phyloP scores from a whole-genome alignment of 2,797 vertebrate species.

The Schizopygopsis malacanthus region DNA sequence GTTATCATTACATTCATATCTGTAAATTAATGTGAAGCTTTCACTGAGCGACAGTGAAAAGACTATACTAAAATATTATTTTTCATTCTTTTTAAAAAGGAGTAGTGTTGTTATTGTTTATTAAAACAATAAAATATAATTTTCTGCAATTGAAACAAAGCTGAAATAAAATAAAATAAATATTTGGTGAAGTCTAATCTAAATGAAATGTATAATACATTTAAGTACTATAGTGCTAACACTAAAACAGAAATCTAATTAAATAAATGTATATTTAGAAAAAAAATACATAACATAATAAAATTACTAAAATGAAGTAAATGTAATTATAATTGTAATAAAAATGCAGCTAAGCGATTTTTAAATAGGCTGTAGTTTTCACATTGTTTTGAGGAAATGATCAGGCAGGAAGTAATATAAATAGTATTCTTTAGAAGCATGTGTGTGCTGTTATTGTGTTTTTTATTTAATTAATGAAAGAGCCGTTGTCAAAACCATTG shows the following conservation, averaged over 20 bases:
- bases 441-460: neutral
- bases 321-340: neutral
- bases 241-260: neutral
- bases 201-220: neutral
- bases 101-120: neutral
- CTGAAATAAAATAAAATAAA: neutral
- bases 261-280: neutral
- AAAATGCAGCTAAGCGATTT: neutral
- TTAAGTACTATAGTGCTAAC: neutral
- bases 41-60: neutral
- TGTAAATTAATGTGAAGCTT: neutral
- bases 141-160: neutral
- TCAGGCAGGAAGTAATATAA: neutral
- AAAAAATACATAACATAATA: neutral
- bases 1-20: neutral
- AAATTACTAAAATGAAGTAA: neutral
- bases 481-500: neutral
- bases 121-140: neutral
- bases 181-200: neutral
- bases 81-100: neutral
- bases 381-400: neutral
- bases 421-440: neutral
- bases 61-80: neutral
- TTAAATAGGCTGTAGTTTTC: neutral
- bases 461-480: neutral